Evolutionary conservation across 2,113 vertebrate species (phyloP).

Genomic region (Myrmophylax atrothorax): DNA sequence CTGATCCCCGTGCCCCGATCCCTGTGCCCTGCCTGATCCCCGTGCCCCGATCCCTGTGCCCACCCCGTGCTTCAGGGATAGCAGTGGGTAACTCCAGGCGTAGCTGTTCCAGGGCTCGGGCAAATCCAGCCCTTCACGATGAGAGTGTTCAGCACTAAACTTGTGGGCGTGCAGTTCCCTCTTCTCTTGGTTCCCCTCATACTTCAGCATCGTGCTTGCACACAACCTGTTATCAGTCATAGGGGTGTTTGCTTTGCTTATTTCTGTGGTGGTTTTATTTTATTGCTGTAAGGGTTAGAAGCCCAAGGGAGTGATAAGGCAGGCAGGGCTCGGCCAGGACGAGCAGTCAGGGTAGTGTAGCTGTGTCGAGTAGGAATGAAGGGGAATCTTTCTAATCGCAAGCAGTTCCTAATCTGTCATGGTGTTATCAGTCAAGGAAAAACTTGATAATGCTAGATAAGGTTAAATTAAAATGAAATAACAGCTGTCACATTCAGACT

Average conservation of each 20-base stretch:
- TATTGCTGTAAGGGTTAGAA: background rate
- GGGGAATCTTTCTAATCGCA: background rate
- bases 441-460: background rate
- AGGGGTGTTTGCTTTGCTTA: background rate
- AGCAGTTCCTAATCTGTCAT: background rate
- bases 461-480: background rate
- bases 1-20: too few relatives aligned
- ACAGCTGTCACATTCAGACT: background rate
- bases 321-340: background rate
- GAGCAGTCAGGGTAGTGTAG: too few relatives aligned
- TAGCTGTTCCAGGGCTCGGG: accelerated
- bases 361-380: background rate
- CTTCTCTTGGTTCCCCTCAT: background rate
- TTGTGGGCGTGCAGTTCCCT: background rate
- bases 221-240: background rate
- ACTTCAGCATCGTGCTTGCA: background rate
- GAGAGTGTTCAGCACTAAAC: background rate
- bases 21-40: background rate
- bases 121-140: accelerated
- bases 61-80: background rate
- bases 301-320: background rate
- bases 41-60: background rate
- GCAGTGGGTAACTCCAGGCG: accelerated
- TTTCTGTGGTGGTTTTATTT: background rate
- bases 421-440: background rate